Percentiles rank a stretch among this genome's conserved stretches.
Conservation (phyloP, 2,888 invertebrate genomes). For the Drosophila colorata region DNA sequence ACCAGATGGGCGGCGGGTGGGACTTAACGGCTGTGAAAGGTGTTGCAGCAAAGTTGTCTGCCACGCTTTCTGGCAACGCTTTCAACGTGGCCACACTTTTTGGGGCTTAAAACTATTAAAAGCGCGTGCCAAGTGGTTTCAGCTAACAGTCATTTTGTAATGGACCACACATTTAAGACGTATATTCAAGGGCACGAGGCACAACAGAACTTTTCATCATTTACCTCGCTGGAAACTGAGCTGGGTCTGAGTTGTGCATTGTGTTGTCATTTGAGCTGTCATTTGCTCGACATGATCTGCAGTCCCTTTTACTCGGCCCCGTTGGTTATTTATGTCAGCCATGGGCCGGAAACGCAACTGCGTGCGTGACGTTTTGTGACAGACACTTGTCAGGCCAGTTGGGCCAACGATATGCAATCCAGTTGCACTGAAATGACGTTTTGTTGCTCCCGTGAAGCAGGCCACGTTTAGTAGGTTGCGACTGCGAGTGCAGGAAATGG, state of each 20-base stretch:
- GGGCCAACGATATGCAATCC: neutral
- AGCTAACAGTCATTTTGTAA: constrained; percentile 28
- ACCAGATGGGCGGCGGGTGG: neutral
- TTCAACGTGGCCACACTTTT: constrained; percentile 49
- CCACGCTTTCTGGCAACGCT: constrained; percentile 40
- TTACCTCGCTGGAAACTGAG: constrained; percentile 7
- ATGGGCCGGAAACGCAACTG: constrained; percentile 62
- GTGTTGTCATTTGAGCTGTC: constrained; percentile 28
- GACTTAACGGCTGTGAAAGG: constrained; percentile 19
- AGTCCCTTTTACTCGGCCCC: constrained; percentile 1
- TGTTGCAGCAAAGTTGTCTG: constrained; percentile 56
- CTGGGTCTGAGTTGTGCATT: constrained; percentile 1
- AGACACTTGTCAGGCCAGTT: constrained; percentile 49
- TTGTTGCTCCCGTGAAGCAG: constrained; percentile 32
- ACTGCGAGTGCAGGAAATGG: constrained; percentile 28
- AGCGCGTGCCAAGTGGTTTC: constrained; percentile 38
- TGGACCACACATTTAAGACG: constrained; percentile 10
- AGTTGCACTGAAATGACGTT: constrained; percentile 41
- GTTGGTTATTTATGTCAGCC: constrained; percentile 72
- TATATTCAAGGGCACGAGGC: too few species aligned
- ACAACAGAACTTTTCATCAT: neutral
- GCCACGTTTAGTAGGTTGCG: constrained; percentile 32
- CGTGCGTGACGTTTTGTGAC: constrained; percentile 46
- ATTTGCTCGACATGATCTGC: constrained; percentile 38
- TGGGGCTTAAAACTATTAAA: constrained; percentile 67